Evolutionary conservation across 2,113 vertebrate genomes (phyloP).

Genomic region (Gasterosteus aculeatus): DNA sequence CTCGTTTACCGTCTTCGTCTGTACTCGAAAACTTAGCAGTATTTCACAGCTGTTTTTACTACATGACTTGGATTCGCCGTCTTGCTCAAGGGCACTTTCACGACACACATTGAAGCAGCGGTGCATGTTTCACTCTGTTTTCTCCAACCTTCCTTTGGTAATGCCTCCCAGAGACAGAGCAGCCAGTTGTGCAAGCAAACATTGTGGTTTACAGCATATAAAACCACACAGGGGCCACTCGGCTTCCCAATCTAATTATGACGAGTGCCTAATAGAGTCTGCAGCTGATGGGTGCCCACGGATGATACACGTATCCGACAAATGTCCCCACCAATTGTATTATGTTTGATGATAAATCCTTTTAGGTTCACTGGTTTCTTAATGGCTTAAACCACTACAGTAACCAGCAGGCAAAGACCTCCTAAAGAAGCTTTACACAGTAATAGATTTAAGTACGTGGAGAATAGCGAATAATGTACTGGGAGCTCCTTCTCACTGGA

Average conservation of each 20-base stretch:
- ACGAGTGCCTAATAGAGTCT: background rate
- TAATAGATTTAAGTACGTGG: background rate
- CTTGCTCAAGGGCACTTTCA: conserved; percentile 17
- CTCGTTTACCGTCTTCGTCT: conserved; percentile 18
- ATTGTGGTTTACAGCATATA: background rate
- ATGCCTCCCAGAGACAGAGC: conserved; percentile 4
- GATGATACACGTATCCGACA: conserved; percentile 6
- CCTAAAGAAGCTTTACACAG: background rate
- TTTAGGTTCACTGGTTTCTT: background rate
- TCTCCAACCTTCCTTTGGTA: background rate
- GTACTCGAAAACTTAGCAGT: background rate
- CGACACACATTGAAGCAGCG: background rate
- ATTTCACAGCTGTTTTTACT: conserved; percentile 14
- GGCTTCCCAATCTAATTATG: background rate
- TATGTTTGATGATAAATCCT: background rate
- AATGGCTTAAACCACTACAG: conserved; percentile 3
- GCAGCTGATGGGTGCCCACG: background rate
- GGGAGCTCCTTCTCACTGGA: background rate
- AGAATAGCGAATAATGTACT: background rate
- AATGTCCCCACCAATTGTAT: conserved; percentile 1
- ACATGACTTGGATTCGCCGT: conserved; percentile 7
- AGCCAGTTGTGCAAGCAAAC: background rate
- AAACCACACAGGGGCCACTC: background rate
- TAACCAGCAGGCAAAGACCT: background rate
- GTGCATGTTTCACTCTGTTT: conserved; percentile 13